Evolutionary conservation across 2,888 invertebrate genomes (phyloP), one percentile per base, ranked within the genome.

Genomic region (Silvanus unidentatus): DNA sequence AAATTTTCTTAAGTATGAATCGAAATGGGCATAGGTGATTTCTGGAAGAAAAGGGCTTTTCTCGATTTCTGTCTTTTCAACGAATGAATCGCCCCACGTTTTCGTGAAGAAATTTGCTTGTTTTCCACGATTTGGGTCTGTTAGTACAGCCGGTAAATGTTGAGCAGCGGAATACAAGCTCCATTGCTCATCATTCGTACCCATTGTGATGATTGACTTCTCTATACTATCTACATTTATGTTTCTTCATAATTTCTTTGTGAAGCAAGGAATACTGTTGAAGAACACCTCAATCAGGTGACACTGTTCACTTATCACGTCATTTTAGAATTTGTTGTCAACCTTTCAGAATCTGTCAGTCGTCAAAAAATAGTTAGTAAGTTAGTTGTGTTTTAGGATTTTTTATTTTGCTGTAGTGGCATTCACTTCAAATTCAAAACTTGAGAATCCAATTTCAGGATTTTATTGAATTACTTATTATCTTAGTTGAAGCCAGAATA

Each of bases 41-140:
- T 90, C 86, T 32, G 91, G 91, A 56, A 96, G 73, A 68, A 88
- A 84, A 1, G 85, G 82, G 59, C 89, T 88, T 54, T 85, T 81
- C 30, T 83, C 79, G 58, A 95, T 81, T 37, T 83, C 80, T 16
- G 79, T 76, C 60, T 88, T 84, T 51, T 95, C 95, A 13, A 93
- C 81, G 72, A 99, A 99, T 47, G 82, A 78, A 62, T 96, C 96
- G 36, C 99, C 98, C 98, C 98, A 99, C 49, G 94, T 94, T 70
- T 92, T 93, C 0, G 95, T 95, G 65, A 99, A 95, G 65, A 99
- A 93, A 70, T 95, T 84, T 52, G 80, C 80, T 69, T 90, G 88
- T 72, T 94, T 97, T 54, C 94, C 88, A 64, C 86, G 84, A 51
- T 86, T 85, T 0, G 97, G 97, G 72, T 98, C 96, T 74, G 96